Conservation (phyloP, 2,888 invertebrate genomes). For the Andrena bicolor region DNA sequence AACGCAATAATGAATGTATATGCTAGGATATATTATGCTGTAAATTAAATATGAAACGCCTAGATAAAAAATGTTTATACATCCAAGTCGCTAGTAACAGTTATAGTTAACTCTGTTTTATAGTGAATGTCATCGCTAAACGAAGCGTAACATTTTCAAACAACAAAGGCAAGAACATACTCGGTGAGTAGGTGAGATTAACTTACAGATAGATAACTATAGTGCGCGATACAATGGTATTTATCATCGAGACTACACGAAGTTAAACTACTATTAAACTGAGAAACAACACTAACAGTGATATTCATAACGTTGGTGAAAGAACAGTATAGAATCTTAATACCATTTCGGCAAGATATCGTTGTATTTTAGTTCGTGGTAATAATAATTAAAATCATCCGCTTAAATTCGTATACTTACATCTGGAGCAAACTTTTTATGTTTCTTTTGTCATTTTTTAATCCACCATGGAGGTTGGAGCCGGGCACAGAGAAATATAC, state of each 20-base stretch:
- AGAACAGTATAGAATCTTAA: conserved; percentile 53
- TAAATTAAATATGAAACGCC: conserved; percentile 31
- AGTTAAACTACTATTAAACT: conserved; percentile 15
- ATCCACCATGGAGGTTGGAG: no score
- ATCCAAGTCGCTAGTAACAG: conserved; percentile 17
- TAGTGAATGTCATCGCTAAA: neutral
- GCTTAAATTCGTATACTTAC: conserved; percentile 19
- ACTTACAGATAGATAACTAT: conserved; percentile 21
- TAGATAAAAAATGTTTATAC: conserved; percentile 20
- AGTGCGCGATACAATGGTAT: neutral
- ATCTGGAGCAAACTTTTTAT: no score
- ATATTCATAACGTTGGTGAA: conserved; percentile 24
- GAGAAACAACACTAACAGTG: conserved; percentile 31
- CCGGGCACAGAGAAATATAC: no score
- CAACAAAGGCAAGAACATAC: conserved; percentile 28
- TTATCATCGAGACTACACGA: neutral
- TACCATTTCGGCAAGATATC: conserved; percentile 75
- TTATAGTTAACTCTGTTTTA: neutral
- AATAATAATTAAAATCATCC: neutral
- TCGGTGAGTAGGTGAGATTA: neutral
- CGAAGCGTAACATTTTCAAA: conserved; percentile 18
- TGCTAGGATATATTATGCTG: conserved; percentile 22
- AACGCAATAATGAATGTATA: conserved; percentile 25
- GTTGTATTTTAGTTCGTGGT: conserved; percentile 1
- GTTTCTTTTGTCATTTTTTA: no score